Evolutionary conservation across 2,888 invertebrate genomes (phyloP).

Genomic region (Drosophila testacea): DNA sequence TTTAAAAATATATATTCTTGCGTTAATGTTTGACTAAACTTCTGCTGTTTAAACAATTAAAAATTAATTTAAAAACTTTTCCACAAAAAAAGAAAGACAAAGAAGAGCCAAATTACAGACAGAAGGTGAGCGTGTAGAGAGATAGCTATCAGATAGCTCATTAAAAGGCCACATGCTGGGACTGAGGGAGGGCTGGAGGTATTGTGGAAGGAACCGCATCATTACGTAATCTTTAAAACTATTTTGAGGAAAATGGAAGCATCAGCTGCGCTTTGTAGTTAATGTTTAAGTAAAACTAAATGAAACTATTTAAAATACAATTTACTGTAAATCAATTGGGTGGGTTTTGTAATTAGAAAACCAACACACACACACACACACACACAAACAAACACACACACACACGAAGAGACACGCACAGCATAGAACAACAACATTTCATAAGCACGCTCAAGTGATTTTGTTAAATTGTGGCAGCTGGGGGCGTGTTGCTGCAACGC

Average conservation of each 20-base stretch:
- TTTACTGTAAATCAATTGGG: slow-evolving; percentile 75
- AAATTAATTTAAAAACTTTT: slow-evolving; percentile 72
- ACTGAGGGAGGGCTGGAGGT: background rate
- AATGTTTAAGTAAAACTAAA: slow-evolving; percentile 56
- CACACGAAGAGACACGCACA: slow-evolving; percentile 3
- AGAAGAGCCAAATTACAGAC: slow-evolving; percentile 4
- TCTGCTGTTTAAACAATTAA: slow-evolving; percentile 64
- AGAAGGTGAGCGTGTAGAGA: slow-evolving; percentile 14
- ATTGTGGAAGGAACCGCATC: slow-evolving; percentile 43
- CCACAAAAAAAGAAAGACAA: slow-evolving; percentile 33
- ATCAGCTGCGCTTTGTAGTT: slow-evolving; percentile 54
- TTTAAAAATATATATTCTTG: background rate
- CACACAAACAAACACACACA: slow-evolving; percentile 1
- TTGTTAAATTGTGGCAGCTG: slow-evolving; percentile 51
- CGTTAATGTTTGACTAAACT: slow-evolving; percentile 37
- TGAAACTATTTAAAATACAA: slow-evolving; percentile 78
- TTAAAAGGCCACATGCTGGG: slow-evolving; percentile 63
- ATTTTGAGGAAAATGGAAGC: slow-evolving; percentile 14
- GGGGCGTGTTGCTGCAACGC: slow-evolving; percentile 39
- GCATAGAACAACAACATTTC: slow-evolving; percentile 20
- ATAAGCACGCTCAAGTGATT: slow-evolving; percentile 72
- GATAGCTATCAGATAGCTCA: slow-evolving; percentile 61
- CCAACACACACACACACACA: slow-evolving; percentile 25
- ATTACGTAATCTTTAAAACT: slow-evolving; percentile 63
- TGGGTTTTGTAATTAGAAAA: slow-evolving; percentile 70